Conservation (phyloP, 2,888 invertebrate species). For the Lithophane semibrunnea region DNA sequence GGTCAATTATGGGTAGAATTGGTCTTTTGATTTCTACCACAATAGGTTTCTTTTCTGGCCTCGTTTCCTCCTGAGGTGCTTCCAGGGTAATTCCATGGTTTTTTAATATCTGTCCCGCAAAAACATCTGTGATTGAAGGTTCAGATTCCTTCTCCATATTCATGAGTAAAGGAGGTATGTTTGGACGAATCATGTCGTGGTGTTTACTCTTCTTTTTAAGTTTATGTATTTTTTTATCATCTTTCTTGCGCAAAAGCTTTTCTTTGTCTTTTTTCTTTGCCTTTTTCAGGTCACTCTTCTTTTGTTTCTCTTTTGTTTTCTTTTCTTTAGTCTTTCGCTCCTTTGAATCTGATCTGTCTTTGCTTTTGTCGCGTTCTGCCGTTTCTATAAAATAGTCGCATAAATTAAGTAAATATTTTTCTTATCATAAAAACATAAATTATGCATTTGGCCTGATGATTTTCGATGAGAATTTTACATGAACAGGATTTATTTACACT, state of each 20-base stretch:
- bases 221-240: slow-evolving; percentile 86
- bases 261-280: slow-evolving; percentile 85
- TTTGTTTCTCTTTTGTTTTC: slow-evolving; percentile 84
- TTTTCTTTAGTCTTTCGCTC: slow-evolving; percentile 85
- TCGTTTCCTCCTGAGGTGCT: slow-evolving; percentile 74
- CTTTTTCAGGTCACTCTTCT: slow-evolving; percentile 82
- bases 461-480: too few relatives aligned
- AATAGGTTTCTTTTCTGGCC: slow-evolving; percentile 75
- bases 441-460: too few relatives aligned
- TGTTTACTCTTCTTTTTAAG: slow-evolving; percentile 85
- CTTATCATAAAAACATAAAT: too few relatives aligned
- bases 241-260: slow-evolving; percentile 80
- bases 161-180: slow-evolving; percentile 87
- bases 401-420: background rate
- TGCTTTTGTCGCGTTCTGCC: slow-evolving; percentile 75
- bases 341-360: slow-evolving; percentile 76
- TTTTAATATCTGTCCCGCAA: slow-evolving; percentile 91
- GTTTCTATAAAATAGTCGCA: slow-evolving; percentile 70
- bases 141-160: slow-evolving; percentile 88
- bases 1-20: slow-evolving; percentile 86
- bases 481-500: too few relatives aligned
- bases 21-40: slow-evolving; percentile 78
- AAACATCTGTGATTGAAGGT: slow-evolving; percentile 91
- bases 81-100: slow-evolving; percentile 85
- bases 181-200: slow-evolving; percentile 85